A percentile compares a stretch with the other conserved stretches of the same genome.
Evolutionary conservation across 1,140 invertebrate species (phyloP).

Genomic region (Uloborus diversus): DNA sequence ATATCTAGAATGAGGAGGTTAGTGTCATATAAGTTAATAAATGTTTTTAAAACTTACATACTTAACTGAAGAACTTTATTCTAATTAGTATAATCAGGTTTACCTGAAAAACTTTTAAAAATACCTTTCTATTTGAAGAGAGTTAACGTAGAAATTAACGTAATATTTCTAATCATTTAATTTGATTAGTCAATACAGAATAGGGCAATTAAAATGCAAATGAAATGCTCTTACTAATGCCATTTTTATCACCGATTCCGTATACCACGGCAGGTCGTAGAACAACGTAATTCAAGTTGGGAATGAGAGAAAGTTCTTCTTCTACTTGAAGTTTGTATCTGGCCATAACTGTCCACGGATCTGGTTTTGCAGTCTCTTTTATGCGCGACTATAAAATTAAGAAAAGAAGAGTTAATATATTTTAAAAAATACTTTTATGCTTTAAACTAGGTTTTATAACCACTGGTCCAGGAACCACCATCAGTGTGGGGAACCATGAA

Average conservation of each 20-base stretch:
- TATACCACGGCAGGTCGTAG: conserved; percentile 87
- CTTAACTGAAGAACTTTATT: too few relatives aligned
- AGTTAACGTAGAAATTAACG: not conserved
- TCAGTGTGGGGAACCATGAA: too few relatives aligned
- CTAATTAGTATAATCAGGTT: too few relatives aligned
- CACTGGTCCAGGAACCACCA: too few relatives aligned
- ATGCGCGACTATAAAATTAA: conserved; percentile 71
- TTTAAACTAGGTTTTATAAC: too few relatives aligned
- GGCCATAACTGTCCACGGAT: conserved; percentile 85
- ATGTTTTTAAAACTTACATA: too few relatives aligned
- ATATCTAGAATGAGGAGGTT: too few relatives aligned
- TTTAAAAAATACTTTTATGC: too few relatives aligned
- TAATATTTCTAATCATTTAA: not conserved
- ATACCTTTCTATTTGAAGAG: not conserved
- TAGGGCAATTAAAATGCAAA: not conserved
- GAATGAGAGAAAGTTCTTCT: conserved; percentile 75
- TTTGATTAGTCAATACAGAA: not conserved
- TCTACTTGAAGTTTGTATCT: conserved; percentile 87
- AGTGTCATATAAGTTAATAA: too few relatives aligned
- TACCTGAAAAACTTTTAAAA: not conserved
- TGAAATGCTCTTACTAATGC: conserved; percentile 74
- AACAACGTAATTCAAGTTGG: conserved; percentile 80
- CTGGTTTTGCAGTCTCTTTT: conserved; percentile 77
- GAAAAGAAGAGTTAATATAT: not conserved
- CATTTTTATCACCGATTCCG: conserved; percentile 81